Evolutionary conservation across 2,113 vertebrate genomes (phyloP).

Genomic region (Ophiodon elongatus): DNA sequence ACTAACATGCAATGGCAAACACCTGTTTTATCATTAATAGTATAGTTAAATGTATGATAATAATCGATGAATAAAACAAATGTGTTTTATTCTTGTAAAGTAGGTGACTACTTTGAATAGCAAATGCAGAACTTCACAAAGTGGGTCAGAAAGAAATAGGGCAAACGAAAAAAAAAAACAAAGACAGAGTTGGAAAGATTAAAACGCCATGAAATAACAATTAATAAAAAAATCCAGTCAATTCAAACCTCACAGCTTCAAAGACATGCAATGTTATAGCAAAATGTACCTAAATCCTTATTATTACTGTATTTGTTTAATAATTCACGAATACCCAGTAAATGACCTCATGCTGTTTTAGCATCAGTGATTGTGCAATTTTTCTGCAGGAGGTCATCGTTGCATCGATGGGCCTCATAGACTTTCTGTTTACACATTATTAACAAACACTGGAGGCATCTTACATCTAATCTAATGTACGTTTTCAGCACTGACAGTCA

Average conservation of each 20-base stretch:
- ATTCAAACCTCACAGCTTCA: background rate
- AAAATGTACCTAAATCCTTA: background rate
- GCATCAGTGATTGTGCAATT: conserved; percentile 29
- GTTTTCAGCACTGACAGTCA: background rate
- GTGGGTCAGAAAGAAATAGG: background rate
- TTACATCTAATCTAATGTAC: background rate
- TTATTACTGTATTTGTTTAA: background rate
- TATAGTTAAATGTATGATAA: background rate
- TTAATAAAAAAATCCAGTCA: background rate
- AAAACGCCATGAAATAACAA: background rate
- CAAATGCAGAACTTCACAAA: background rate
- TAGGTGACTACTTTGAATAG: background rate
- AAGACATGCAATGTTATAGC: background rate
- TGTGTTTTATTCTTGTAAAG: background rate
- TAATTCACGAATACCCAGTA: background rate
- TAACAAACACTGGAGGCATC: conserved; percentile 7
- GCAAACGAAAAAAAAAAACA: background rate
- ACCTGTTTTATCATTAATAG: background rate
- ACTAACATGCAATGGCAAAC: too few relatives aligned
- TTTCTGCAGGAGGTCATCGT: background rate
- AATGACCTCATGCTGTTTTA: conserved; percentile 8
- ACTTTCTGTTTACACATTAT: background rate
- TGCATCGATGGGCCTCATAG: background rate
- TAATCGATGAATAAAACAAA: background rate
- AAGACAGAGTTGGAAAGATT: background rate